Conservation (phyloP, 2,797 vertebrate genomes). For the Gymnoscopelus microlampas region DNA sequence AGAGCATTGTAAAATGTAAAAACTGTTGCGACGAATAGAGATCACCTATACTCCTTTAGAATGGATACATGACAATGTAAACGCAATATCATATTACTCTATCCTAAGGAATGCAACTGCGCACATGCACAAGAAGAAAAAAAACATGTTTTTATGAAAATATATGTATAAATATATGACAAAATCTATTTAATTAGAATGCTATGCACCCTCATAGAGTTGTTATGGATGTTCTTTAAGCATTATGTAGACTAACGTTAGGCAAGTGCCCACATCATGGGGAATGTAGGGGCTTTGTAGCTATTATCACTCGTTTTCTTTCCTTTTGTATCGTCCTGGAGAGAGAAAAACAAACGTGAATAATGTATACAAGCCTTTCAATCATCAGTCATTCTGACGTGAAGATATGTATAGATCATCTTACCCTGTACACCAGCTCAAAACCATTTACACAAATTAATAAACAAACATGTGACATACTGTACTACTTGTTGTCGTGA, state of each 20-base stretch:
- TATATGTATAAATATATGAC: conserved; percentile 87
- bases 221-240: conserved; percentile 89
- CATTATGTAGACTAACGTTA: conserved; percentile 81
- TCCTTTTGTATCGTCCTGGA: conserved; percentile 89
- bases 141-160: conserved; percentile 85
- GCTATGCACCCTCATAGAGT: conserved; percentile 91
- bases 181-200: conserved; percentile 87
- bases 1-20: conserved; percentile 79
- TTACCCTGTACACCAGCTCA: conserved; percentile 95
- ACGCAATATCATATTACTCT: conserved; percentile 88
- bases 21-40: conserved; percentile 82
- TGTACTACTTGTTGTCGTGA: conserved; percentile 3
- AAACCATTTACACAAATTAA: conserved; percentile 90
- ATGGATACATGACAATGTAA: conserved; percentile 86
- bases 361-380: conserved; percentile 87
- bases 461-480: conserved; percentile 92
- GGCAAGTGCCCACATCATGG: conserved; percentile 88
- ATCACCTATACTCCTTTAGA: conserved; percentile 86
- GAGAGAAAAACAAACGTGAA: conserved; percentile 79
- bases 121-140: conserved; percentile 86
- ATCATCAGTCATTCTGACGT: conserved; percentile 81
- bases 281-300: conserved; percentile 96
- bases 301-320: conserved; percentile 90
- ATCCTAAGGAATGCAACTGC: conserved; percentile 89
- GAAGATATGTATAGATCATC: conserved; percentile 92